Evolutionary conservation across 2,113 vertebrate genomes (phyloP).

Genomic region (Burhinus bistriatus): DNA sequence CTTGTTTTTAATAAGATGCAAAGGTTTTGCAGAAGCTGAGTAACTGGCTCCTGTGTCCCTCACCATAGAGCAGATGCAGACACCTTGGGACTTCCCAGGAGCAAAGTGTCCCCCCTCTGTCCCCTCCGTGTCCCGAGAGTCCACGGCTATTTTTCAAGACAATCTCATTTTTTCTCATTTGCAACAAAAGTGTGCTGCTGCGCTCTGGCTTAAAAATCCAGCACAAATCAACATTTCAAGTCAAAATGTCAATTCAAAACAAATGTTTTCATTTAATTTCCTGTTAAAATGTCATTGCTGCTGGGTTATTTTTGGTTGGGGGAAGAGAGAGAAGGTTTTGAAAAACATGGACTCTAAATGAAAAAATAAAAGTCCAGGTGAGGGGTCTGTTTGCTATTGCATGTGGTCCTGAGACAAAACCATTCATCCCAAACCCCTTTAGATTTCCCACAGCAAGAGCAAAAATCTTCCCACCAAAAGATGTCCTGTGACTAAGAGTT

Average conservation of each 20-base stretch:
- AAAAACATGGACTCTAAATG: background rate
- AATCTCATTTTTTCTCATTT: background rate
- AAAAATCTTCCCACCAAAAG: background rate
- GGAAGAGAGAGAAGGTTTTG: background rate
- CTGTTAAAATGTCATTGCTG: constrained; percentile 53
- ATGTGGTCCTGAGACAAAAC: accelerated
- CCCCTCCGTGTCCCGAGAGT: accelerated
- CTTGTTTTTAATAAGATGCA: background rate
- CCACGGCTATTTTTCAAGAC: background rate
- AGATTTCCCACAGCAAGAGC: background rate
- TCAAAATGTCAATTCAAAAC: constrained; percentile 61
- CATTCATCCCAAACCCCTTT: background rate
- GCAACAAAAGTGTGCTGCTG: background rate
- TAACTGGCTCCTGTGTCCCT: background rate
- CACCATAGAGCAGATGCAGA: background rate
- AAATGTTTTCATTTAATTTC: constrained; percentile 61
- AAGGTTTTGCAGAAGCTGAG: background rate
- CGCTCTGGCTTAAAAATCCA: background rate
- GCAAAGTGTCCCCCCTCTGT: background rate
- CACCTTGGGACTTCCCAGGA: background rate
- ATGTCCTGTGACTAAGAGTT: background rate
- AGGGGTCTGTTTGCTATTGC: background rate
- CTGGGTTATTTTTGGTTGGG: background rate
- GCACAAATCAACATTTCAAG: constrained; percentile 48
- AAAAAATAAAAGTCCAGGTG: background rate